phyloP scores from a whole-genome alignment of 2,797 vertebrate species.

The Numenius phaeopus region DNA sequence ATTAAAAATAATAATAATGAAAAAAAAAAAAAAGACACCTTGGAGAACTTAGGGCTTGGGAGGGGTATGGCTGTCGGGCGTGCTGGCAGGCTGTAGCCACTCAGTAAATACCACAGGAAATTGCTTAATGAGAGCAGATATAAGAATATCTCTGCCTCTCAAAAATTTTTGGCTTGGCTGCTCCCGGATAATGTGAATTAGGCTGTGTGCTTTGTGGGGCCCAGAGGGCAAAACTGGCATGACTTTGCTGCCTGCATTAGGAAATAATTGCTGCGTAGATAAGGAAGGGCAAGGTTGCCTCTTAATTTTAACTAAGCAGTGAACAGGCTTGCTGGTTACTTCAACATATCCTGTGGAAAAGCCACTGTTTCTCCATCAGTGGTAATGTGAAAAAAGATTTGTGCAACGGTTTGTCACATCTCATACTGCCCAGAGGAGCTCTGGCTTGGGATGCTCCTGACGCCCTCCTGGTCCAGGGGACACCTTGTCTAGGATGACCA shows the following conservation, averaged over 20 bases:
- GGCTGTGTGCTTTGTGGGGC: not conserved
- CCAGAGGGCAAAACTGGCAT: constrained; percentile 51
- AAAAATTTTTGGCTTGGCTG: constrained; percentile 40
- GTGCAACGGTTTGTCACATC: not conserved
- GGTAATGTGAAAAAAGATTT: not conserved
- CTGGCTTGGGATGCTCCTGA: not conserved
- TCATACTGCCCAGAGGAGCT: not conserved
- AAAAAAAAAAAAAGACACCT: not conserved
- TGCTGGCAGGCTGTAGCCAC: constrained; percentile 19
- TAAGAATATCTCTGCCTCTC: constrained; percentile 18
- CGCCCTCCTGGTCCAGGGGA: not conserved
- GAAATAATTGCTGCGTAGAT: constrained; percentile 41
- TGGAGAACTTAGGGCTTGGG: not conserved
- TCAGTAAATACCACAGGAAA: constrained; percentile 63
- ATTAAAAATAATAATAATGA: not conserved
- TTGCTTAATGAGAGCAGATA: constrained; percentile 65
- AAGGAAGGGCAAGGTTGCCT: constrained; percentile 38
- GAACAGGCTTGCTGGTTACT: not conserved
- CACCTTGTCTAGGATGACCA: not conserved
- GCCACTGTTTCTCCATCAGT: not conserved
- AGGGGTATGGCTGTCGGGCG: not conserved
- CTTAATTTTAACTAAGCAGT: constrained; percentile 33
- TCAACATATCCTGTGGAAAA: not conserved
- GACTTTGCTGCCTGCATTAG: constrained; percentile 6
- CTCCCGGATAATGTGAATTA: constrained; percentile 22